These are phyloP conservation scores for Ranitomeya variabilis DNA, from an alignment of 2,113 vertebrate genomes.

Conservation along the genomic window DNA sequence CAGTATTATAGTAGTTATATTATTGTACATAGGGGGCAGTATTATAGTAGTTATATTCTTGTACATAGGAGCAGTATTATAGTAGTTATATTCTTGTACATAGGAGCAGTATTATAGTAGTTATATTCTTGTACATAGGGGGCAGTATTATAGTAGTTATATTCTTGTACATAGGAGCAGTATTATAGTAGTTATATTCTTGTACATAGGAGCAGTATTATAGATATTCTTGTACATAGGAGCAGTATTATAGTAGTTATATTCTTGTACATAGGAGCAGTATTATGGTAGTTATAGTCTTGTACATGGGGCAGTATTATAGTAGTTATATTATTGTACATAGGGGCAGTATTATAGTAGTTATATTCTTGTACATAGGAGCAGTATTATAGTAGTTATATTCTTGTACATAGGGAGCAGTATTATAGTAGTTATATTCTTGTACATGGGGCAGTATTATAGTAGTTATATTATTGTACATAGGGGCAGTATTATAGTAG, in stretches of 20 bases:
- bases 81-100: too few relatives aligned
- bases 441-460: slow-evolving; percentile 1
- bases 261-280: slow-evolving; percentile 10
- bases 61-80: too few relatives aligned
- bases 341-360: slow-evolving; percentile 10
- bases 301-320: too few relatives aligned
- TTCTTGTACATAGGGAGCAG: background rate
- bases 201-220: slow-evolving; percentile 13
- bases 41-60: background rate
- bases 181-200: slow-evolving; percentile 16
- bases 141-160: background rate
- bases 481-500: background rate
- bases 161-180: background rate
- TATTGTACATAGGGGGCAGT: background rate
- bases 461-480: background rate
- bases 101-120: too few relatives aligned
- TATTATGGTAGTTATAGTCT: background rate
- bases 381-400: slow-evolving; percentile 4
- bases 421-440: slow-evolving; percentile 4
- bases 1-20: background rate
- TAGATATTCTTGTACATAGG: slow-evolving; percentile 19
- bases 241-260: slow-evolving; percentile 10
- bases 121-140: too few relatives aligned
- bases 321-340: background rate
- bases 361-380: background rate